Base-by-base conservation (phyloP, 2,113 vertebrate genomes). In the Oncorhynchus nerka region DNA sequence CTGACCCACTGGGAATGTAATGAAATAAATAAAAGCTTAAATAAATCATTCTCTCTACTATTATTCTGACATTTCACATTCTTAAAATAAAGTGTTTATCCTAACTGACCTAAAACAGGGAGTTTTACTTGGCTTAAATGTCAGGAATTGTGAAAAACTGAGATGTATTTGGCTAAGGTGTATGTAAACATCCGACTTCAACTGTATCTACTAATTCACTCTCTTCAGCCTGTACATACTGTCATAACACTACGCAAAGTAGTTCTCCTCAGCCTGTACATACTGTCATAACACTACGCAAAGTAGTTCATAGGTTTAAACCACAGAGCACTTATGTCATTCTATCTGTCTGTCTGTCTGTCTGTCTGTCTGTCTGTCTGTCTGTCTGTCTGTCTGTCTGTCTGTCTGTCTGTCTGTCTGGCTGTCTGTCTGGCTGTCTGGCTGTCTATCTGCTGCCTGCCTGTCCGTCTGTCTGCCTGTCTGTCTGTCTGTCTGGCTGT, bases 401-500 rank as follows among this genome's bases (percentile, higher is more conserved):
- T 19, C 12, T 55, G 51, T 19, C 34, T 55, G 51, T 19, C 16
- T 55, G 51, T 19, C 12, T 15, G 51, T 19, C 12, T 55, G 51
- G 4, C 12, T 19, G 51, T 19, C 12, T 55, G 15, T 19, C 16
- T 28, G 12, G 22, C 30, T 6, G 30, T 8, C 7, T 30, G 30
- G 7, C 5, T 39, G 30, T 45, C 32, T 68, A 32, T n/a, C 8
- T 49, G 39, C 8, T 30, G 30, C 5, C 30, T 71, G 69, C 15
- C 34, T 71, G 69, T 55, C 11, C 55, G 45, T 28, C 11, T 71
- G 48, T 3, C 3, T 71, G 69, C 19, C 16, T 51, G 19, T 8
- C 34, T 70, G 34, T 16, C 34, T 70, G n/a, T 26, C 77, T 85
- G 83, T 86, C 77, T 95, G 93, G 94, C 94, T 95, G 22, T 1